These are phyloP conservation scores for Netelia fuscicornis DNA, from an alignment of 2,888 invertebrate genomes.

Conservation along the genomic window DNA sequence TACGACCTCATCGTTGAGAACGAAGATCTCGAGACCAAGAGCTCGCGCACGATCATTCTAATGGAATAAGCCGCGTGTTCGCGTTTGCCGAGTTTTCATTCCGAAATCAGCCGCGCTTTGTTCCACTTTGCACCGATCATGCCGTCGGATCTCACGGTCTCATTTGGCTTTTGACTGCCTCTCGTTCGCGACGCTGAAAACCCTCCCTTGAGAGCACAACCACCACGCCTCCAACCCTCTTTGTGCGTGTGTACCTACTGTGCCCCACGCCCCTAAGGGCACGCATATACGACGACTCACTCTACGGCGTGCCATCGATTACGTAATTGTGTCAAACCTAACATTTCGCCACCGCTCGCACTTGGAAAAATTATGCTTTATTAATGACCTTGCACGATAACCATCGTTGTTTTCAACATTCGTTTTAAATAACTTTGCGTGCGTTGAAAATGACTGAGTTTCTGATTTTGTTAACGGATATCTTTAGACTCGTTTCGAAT, in stretches of 20 bases:
- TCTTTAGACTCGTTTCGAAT: background rate
- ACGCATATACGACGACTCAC: conserved; percentile 34
- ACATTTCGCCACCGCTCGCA: conserved; percentile 58
- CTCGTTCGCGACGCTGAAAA: conserved; percentile 25
- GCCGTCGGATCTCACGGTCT: conserved; percentile 31
- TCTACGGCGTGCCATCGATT: conserved; percentile 76
- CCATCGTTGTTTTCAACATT: conserved; percentile 59
- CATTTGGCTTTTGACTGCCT: conserved; percentile 11
- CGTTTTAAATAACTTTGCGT: background rate
- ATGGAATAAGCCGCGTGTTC: conserved; percentile 78
- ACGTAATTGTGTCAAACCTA: conserved; percentile 76
- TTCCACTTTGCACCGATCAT: conserved; percentile 49
- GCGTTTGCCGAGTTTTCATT: conserved; percentile 64
- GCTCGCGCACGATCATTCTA: conserved; percentile 74
- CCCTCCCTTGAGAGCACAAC: conserved; percentile 31
- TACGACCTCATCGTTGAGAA: conserved; percentile 18
- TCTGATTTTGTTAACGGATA: background rate
- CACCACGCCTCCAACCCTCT: background rate
- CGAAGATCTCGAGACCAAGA: conserved; percentile 54
- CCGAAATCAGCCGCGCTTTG: conserved; percentile 73
- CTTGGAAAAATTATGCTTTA: conserved; percentile 72
- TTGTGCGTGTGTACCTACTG: conserved; percentile 1
- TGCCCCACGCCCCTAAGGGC: conserved; percentile 5
- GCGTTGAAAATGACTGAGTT: background rate
- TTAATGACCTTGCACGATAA: conserved; percentile 63